A percentile compares a stretch with the other conserved stretches of the same genome.
Conservation (phyloP, 2,888 invertebrate species). For the Abrostola triplasia region DNA sequence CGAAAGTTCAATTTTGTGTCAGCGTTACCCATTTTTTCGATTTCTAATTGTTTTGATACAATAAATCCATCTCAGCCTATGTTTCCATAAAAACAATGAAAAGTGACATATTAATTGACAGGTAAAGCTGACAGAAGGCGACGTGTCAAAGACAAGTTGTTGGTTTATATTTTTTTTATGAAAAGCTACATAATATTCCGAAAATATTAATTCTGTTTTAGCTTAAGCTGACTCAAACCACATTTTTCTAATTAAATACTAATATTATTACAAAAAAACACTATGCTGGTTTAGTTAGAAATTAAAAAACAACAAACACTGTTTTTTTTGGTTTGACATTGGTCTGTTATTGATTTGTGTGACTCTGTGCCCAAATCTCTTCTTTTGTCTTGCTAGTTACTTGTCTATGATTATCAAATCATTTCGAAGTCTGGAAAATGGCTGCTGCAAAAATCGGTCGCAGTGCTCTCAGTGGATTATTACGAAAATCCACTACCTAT, state of each 20-base stretch:
- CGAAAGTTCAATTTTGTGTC: conserved; percentile 99
- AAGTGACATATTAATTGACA: conserved; percentile 50
- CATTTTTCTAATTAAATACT: no score
- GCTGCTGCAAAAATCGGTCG: conserved; percentile 84
- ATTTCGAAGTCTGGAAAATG: conserved; percentile 71
- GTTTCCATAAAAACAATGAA: conserved; percentile 73
- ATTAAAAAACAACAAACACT: neutral
- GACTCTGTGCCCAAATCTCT: conserved; percentile 30
- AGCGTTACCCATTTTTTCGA: conserved; percentile 96
- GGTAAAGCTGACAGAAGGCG: conserved; percentile 41
- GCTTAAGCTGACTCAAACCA: no score
- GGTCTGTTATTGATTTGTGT: conserved; percentile 19
- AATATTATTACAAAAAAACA: no score
- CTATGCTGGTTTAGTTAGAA: no score
- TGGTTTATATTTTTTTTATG: conserved; percentile 1
- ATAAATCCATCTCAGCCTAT: conserved; percentile 74
- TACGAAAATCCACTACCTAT: conserved; percentile 78
- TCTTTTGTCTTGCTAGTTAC: conserved; percentile 29
- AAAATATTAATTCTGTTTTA: no score
- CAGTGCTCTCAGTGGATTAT: conserved; percentile 82
- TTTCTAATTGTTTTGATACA: conserved; percentile 64
- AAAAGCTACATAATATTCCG: no score
- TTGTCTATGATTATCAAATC: conserved; percentile 61
- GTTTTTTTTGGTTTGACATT: conserved; percentile 4
- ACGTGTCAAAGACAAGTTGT: conserved; percentile 62